A percentile compares a stretch with the other conserved stretches of the same genome.
Conservation (phyloP, 92 coral and sea anemone species). For the Epizoanthus rinbou region DNA sequence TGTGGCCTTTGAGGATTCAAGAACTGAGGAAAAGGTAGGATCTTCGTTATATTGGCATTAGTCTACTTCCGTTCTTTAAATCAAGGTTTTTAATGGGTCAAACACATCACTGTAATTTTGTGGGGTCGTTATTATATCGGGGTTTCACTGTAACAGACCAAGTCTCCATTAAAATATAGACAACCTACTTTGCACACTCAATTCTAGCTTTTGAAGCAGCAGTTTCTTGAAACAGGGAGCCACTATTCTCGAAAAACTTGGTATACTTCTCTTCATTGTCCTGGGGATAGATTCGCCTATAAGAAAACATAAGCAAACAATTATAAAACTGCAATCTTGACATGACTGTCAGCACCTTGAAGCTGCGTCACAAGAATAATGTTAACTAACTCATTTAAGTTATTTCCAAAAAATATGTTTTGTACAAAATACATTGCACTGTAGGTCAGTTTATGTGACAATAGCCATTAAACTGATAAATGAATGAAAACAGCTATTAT, state of each 20-base stretch:
- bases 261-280: constrained; percentile 88
- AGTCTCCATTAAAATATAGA: not conserved
- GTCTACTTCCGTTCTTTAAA: not conserved
- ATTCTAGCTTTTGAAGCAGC: constrained; percentile 97
- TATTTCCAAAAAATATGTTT: no score
- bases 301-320: not conserved
- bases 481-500: not conserved
- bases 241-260: constrained; percentile 90
- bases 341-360: not conserved
- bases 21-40: no score
- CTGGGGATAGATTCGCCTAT: constrained; percentile 94
- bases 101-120: no score
- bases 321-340: not conserved
- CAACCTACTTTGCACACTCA: constrained; percentile 93
- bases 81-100: not conserved
- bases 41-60: no score
- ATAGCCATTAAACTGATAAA: not conserved
- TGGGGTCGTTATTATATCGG: no score
- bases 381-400: no score
- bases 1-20: no score
- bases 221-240: constrained; percentile 94
- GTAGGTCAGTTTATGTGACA: no score
- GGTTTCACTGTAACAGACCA: no score
- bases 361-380: no score
- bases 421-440: no score